These are phyloP conservation scores for pig (Sus scrofa) DNA, from an alignment of 2,113 vertebrate species.

Conservation along the genomic window T2T-Sscrofa CM000820.6:58350501-58351000, in stretches of 20 bases:
- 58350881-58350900: neutral
- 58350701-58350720: neutral
- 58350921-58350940: neutral
- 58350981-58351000: neutral
- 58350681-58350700: neutral
- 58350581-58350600: neutral
- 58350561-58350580: no score
- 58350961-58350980: neutral
- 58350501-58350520: neutral
- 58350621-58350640: neutral
- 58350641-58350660: neutral
- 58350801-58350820: neutral
- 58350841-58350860: neutral
- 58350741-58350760: slow-evolving; percentile 69
- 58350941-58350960: neutral
- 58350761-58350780: neutral
- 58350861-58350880: neutral
- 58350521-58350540: neutral
- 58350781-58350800: neutral
- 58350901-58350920: slow-evolving; percentile 38
- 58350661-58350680: neutral
- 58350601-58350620: neutral
- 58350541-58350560: neutral
- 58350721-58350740: slow-evolving; percentile 58
- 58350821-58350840: rapidly evolving